Conservation (phyloP, 2,888 invertebrate species). For the Torymus aiolomorphi region DNA sequence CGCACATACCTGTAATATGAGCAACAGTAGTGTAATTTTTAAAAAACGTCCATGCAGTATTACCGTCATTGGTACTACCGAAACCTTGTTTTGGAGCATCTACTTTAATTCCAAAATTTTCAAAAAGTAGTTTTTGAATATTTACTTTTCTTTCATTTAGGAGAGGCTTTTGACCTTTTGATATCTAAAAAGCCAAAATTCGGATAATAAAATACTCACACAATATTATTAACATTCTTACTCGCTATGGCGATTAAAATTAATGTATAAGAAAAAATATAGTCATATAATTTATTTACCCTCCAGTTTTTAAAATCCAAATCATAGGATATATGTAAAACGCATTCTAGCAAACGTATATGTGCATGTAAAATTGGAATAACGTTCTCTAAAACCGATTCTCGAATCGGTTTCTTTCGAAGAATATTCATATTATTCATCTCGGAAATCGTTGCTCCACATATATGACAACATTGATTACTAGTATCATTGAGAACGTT, state of each 20-base stretch:
- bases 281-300: constrained; percentile 4
- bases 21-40: no score
- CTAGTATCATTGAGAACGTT: no score
- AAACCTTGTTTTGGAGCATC: no score
- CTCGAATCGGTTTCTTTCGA: neutral
- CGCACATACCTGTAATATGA: no score
- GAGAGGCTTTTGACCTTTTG: neutral
- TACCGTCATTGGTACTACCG: no score
- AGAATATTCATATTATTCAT: constrained; percentile 13
- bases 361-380: constrained; percentile 18
- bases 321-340: constrained; percentile 36
- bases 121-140: no score
- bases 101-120: no score
- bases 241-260: neutral
- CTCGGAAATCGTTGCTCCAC: constrained; percentile 4
- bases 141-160: no score
- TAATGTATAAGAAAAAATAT: neutral
- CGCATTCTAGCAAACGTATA: constrained; percentile 10
- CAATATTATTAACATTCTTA: neutral
- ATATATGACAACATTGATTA: no score
- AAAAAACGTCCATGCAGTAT: no score
- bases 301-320: constrained; percentile 16
- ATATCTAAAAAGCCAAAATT: neutral
- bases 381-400: constrained; percentile 8
- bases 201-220: neutral